These are phyloP conservation scores for Phengaris alcon DNA, from an alignment of 2,888 invertebrate genomes.

Conservation along the genomic window DNA sequence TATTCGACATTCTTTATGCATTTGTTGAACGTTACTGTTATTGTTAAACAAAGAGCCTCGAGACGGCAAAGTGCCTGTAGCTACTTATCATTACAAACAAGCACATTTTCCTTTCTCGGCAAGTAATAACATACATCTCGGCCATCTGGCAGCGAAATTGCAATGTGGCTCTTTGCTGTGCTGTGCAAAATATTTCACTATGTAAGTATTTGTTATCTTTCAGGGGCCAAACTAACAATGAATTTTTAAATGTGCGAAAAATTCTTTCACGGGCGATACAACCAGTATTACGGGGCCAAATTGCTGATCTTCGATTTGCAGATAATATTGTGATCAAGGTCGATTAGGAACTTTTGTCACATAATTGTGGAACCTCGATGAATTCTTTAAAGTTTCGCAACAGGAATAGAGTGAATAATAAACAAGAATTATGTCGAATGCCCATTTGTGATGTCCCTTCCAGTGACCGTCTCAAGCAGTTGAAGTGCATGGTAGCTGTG, in stretches of 20 bases:
- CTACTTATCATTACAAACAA: conserved; percentile 15
- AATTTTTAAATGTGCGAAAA: neutral
- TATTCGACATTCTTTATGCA: too few relatives aligned
- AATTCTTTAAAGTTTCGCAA: too few relatives aligned
- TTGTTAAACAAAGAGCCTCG: neutral
- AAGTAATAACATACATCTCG: conserved; percentile 30
- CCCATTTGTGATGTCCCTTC: too few relatives aligned
- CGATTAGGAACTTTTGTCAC: too few relatives aligned
- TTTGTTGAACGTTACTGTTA: neutral
- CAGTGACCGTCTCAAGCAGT: too few relatives aligned
- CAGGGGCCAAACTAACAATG: neutral
- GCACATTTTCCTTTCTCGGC: neutral
- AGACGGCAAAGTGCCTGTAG: neutral
- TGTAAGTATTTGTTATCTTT: conserved; percentile 14
- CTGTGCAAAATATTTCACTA: conserved; percentile 9
- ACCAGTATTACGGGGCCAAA: too few relatives aligned
- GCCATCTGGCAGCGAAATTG: conserved; percentile 35
- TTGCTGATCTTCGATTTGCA: too few relatives aligned
- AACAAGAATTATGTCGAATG: too few relatives aligned
- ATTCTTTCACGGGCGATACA: neutral
- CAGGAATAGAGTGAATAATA: too few relatives aligned
- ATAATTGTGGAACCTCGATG: too few relatives aligned
- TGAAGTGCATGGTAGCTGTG: too few relatives aligned
- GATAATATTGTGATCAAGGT: too few relatives aligned
- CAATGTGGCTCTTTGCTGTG: conserved; percentile 27